phyloP scores from a whole-genome alignment of 1,140 invertebrate genomes.

The Drosophila eugracilis region DNA sequence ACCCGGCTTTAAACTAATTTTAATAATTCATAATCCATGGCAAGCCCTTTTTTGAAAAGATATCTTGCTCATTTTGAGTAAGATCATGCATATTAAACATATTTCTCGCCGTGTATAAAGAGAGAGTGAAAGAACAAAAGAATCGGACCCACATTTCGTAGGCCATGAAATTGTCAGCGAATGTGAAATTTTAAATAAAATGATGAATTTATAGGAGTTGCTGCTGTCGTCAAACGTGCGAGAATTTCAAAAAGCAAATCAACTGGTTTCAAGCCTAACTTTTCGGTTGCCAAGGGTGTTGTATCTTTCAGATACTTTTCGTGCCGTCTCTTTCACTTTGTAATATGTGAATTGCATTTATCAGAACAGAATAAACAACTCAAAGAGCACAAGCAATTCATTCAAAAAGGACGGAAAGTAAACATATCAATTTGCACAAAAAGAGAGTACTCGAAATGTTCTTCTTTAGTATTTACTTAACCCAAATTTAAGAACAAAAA shows the following conservation, averaged over 20 bases:
- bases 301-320: constrained; percentile 48
- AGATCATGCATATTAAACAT: neutral
- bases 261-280: constrained; percentile 35
- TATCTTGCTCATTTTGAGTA: neutral
- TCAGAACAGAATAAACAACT: constrained; percentile 50
- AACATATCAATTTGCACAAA: constrained; percentile 57
- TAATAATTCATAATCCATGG: neutral
- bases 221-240: constrained; percentile 59
- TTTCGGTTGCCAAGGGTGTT: constrained; percentile 45
- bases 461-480: constrained; percentile 39
- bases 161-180: constrained; percentile 78
- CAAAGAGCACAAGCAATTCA: constrained; percentile 28
- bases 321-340: neutral
- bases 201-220: constrained; percentile 75
- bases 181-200: constrained; percentile 83
- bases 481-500: constrained; percentile 25
- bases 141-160: constrained; percentile 65
- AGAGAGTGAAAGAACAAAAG: constrained; percentile 67
- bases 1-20: neutral
- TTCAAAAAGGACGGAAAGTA: constrained; percentile 20
- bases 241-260: constrained; percentile 66
- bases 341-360: constrained; percentile 52
- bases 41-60: neutral
- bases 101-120: constrained; percentile 3
- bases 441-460: constrained; percentile 39